phyloP scores from a whole-genome alignment of 2,888 invertebrate genomes.

The Cremastobaeus sp. region DNA sequence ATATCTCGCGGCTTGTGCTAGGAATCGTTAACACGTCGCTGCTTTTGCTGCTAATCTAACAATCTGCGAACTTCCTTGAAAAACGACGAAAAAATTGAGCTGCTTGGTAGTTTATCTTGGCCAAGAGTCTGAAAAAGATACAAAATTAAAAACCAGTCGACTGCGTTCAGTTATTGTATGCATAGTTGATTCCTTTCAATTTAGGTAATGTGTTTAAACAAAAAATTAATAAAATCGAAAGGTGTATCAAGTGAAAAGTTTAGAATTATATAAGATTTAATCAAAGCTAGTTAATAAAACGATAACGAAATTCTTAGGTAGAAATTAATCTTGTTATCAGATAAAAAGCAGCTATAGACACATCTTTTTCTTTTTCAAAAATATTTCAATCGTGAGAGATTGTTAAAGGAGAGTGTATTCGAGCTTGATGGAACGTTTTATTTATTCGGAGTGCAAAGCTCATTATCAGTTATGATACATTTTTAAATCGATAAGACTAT shows the following conservation, averaged over 20 bases:
- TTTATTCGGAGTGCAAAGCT: slow-evolving; percentile 23
- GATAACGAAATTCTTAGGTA: too few relatives aligned
- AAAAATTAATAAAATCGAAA: too few relatives aligned
- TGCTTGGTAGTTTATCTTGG: not conserved
- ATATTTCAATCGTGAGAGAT: not conserved
- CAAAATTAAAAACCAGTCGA: too few relatives aligned
- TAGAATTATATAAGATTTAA: too few relatives aligned
- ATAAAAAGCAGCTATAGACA: too few relatives aligned
- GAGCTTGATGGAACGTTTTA: slow-evolving; percentile 5
- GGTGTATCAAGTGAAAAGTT: too few relatives aligned
- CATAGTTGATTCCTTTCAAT: too few relatives aligned
- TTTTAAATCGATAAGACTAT: slow-evolving; percentile 68
- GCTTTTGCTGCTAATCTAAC: slow-evolving; percentile 18
- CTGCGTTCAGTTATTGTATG: too few relatives aligned
- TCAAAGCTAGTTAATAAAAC: too few relatives aligned
- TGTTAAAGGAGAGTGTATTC: not conserved
- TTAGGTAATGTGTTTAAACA: too few relatives aligned
- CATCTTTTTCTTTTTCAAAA: not conserved
- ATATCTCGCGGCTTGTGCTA: slow-evolving; percentile 67
- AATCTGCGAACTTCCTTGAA: slow-evolving; percentile 10
- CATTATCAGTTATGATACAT: slow-evolving; percentile 64
- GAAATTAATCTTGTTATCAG: too few relatives aligned
- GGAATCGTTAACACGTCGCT: slow-evolving; percentile 67
- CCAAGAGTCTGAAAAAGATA: not conserved
- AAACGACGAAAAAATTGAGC: not conserved